These are phyloP conservation scores for Gymnogyps californianus DNA, from an alignment of 2,113 vertebrate genomes.

Conservation along the genomic window DNA sequence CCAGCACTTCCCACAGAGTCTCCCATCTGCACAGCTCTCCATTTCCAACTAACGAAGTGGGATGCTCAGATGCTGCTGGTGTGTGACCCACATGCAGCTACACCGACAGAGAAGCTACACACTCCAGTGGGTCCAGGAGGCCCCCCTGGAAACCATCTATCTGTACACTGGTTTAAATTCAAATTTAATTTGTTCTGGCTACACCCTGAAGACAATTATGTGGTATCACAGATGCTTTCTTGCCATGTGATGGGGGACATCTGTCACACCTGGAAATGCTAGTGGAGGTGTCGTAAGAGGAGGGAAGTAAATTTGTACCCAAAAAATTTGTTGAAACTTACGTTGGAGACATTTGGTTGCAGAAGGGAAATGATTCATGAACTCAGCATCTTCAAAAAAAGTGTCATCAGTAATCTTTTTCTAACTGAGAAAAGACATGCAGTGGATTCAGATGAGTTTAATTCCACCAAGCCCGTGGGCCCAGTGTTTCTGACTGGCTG, in stretches of 20 bases:
- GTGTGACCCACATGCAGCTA: neutral
- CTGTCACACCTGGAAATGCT: neutral
- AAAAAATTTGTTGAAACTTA: neutral
- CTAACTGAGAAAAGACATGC: neutral
- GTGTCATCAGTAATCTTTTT: neutral
- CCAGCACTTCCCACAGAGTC: neutral
- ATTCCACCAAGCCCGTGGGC: neutral
- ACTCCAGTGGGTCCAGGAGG: neutral
- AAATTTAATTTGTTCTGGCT: neutral
- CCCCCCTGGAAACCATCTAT: neutral
- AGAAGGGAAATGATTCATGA: neutral
- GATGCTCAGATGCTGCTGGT: neutral
- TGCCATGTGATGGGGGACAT: neutral
- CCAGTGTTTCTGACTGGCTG: neutral
- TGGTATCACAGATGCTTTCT: neutral
- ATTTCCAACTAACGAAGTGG: accelerated
- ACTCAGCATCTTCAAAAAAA: neutral
- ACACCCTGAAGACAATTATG: neutral
- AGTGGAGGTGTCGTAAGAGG: neutral
- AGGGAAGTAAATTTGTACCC: neutral
- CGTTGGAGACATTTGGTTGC: neutral
- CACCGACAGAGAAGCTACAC: neutral
- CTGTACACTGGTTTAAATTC: neutral
- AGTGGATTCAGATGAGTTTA: neutral
- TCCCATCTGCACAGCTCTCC: neutral